Base-by-base conservation (phyloP, 2,888 invertebrate species). In the Oscheius sp. region DNA sequence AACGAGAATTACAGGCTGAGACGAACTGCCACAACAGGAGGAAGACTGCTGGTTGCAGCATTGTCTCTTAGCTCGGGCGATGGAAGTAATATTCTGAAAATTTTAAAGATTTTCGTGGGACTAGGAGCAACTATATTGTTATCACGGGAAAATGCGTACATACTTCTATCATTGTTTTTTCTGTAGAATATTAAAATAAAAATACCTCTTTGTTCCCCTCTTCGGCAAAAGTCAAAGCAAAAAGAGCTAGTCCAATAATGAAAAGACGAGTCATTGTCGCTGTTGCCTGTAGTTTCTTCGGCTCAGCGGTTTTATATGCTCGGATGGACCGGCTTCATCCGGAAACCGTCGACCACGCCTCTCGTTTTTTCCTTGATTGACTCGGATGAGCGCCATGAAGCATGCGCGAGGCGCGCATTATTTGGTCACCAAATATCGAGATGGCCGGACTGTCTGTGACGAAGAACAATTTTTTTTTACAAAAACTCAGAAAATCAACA, bases 231-330 rank as follows among this genome's bases (percentile, higher is more conserved):
- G 36, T 9, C 8, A 14, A 36, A 36, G 14, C 36, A 14, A 36
- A 36, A 14, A 36, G 36, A 36, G 14, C 45, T 24, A 22, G 47
- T 20, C 20, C 20, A 24, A 22, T 24, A 47, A 47, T 14, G 92
- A 93, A 82, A 87, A 80, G 77, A 47, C 1, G 17, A 38, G 33
- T 47, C 49, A 65, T 65, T n/a, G n/a, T n/a, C n/a, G n/a, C n/a
- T n/a, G n/a, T n/a, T n/a, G n/a, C n/a, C n/a, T n/a, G n/a, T n/a
- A n/a, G n/a, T n/a, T n/a, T 22, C 47, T 4, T 12, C 20, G 8
- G 24, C 2, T 20, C 41, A 41, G 14, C 14, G 47, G 12, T 47
- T 47, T 24, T 47, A 47, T 17, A 6, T 4, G 47, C 47, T 24
- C 20, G 47, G 9, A 3, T 12, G 20, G 24, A 47, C 47, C 47